Evolutionary conservation across 2,888 invertebrate genomes (phyloP).

Genomic region (Xanthorhoe designata): DNA sequence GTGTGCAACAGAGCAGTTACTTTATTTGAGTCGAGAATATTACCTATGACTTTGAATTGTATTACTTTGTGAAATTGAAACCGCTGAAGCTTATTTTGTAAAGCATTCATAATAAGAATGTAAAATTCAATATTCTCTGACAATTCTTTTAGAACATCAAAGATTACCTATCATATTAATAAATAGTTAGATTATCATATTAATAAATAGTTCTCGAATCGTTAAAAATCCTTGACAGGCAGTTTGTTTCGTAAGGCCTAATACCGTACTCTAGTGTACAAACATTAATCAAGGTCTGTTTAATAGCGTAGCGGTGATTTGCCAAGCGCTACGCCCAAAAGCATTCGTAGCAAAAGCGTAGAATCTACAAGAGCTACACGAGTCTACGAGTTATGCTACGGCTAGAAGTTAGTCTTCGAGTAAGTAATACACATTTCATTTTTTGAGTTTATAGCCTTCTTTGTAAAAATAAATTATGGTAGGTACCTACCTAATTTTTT

Average conservation of each 20-base stretch:
- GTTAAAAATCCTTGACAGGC: neutral
- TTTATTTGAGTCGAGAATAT: no score
- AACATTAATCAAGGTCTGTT: slow-evolving; percentile 5
- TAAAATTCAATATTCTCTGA: no score
- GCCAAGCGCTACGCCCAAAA: neutral
- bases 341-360: slow-evolving; percentile 1
- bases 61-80: no score
- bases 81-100: no score
- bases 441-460: no score
- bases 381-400: neutral
- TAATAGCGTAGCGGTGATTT: slow-evolving; percentile 2
- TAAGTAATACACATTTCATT: no score
- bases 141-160: neutral
- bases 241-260: slow-evolving; percentile 1
- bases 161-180: neutral
- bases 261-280: neutral
- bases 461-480: no score
- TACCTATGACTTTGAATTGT: no score
- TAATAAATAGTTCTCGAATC: neutral
- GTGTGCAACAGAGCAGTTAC: no score
- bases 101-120: no score
- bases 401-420: neutral
- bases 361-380: slow-evolving; percentile 3
- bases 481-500: no score
- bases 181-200: neutral